These are phyloP conservation scores for Aplysina aerophoba DNA, from an alignment of 37 sponge, comb jelly and placozoan genomes.

Conservation along the genomic window DNA sequence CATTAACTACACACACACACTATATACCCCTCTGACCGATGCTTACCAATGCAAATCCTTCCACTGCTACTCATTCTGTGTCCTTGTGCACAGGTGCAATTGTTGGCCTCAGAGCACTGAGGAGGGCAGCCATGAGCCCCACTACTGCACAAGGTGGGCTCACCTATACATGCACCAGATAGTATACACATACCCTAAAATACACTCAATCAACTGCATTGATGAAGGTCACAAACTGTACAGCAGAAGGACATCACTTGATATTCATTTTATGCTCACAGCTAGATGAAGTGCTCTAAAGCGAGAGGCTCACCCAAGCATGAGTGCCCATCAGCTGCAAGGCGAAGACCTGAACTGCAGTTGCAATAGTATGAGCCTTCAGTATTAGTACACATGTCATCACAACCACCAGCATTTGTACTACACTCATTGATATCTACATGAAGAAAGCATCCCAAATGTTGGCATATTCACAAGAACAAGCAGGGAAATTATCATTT, in stretches of 20 bases:
- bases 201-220: constrained; percentile 29
- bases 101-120: neutral
- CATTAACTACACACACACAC: too few relatives aligned
- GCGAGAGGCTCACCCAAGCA: constrained; percentile 38
- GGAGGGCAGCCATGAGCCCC: constrained; percentile 20
- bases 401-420: constrained; percentile 25
- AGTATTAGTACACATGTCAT: constrained; percentile 45
- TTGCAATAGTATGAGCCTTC: constrained; percentile 40
- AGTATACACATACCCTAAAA: constrained; percentile 39
- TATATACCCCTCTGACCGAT: too few relatives aligned
- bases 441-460: neutral
- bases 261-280: too few relatives aligned
- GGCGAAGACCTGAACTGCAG: constrained; percentile 36
- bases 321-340: constrained; percentile 14
- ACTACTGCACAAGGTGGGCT: neutral
- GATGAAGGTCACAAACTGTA: too few relatives aligned
- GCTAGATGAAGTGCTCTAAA: too few relatives aligned
- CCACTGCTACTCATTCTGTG: constrained; percentile 37
- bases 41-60: constrained; percentile 55
- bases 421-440: constrained; percentile 58
- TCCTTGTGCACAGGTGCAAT: constrained; percentile 49
- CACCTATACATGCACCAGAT: neutral
- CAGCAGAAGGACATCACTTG: too few relatives aligned
- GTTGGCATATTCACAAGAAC: too few relatives aligned
- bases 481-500: too few relatives aligned